These are phyloP conservation scores for Microcebus griseorufus DNA, from an alignment of 2,113 vertebrate genomes.

Conservation along the genomic window DNA sequence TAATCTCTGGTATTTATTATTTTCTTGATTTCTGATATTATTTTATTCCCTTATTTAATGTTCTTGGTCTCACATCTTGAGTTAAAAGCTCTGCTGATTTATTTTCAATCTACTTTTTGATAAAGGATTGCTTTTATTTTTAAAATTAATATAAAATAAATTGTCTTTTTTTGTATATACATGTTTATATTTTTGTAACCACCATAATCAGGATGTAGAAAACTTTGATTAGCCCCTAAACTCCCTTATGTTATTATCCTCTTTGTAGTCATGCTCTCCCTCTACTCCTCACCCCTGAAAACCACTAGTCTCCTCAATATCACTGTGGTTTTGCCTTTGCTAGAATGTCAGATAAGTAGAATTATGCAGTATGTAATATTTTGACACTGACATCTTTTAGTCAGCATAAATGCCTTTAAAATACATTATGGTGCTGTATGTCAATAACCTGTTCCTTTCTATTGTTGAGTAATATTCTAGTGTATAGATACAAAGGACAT, in stretches of 20 bases:
- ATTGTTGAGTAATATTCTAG: not conserved
- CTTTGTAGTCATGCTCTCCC: not conserved
- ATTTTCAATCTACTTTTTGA: not conserved
- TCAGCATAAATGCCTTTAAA: not conserved
- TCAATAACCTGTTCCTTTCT: not conserved
- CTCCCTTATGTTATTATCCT: not conserved
- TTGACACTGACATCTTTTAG: constrained; percentile 19
- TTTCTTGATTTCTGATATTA: constrained; percentile 3
- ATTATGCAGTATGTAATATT: not conserved
- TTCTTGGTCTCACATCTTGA: not conserved
- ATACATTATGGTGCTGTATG: not conserved
- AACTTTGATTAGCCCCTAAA: not conserved
- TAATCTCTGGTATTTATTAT: not conserved
- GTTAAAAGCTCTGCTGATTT: constrained; percentile 28
- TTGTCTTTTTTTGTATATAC: not conserved
- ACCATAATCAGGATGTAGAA: not conserved
- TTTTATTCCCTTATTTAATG: not conserved
- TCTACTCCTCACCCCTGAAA: not conserved
- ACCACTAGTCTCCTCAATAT: not conserved
- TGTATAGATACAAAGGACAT: not conserved
- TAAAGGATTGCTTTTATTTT: not conserved
- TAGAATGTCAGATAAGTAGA: not conserved
- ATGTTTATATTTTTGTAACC: constrained; percentile 10
- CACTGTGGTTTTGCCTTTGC: not conserved
- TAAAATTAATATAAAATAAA: not conserved